Evolutionary conservation across 2,797 vertebrate species (phyloP), one percentile per base, ranked within the genome.

Genomic region (Peromyscus melanophrys): DNA sequence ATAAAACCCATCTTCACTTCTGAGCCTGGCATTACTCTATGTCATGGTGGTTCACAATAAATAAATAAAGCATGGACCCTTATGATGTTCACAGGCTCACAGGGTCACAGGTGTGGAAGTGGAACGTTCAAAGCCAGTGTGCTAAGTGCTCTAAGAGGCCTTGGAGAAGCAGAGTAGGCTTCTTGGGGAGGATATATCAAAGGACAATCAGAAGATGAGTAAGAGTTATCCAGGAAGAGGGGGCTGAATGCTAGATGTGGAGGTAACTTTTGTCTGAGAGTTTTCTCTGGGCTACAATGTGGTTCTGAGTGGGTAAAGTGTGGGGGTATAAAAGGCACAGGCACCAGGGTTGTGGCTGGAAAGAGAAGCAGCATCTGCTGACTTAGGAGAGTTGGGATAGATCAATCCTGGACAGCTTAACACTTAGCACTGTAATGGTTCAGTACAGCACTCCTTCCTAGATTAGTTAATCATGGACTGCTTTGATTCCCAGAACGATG

Each of bases 131-230:
- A 59, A 83, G 6, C 13, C 17, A 71, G 43, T 43, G 27, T 75
- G 55, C 11, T 67, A 43, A 73, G 69, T 83, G 46, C 1, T 2
- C 0, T 29, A 31, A 49, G 43, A 40, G 69, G 46, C 46, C 57
- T 78, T 57, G 57, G 49, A 75, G 57, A 97, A n/a, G 65, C 49
- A 80, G 43, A 63, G 85, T 84, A 90, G 63, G 57, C 78, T 93
- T 86, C 81, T 23, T 29, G 57, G 43, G 77, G 77, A 92, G 71
- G n/a, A 43, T 82, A 55, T 61, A 4, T 43, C 49, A 31, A 95
- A 87, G 71, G 6, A 25, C 49, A 13, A 85, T 11, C 37, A 82
- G 87, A 46, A 59, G 43, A 76, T 14, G 49, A 80, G 11, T n/a
- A 85, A 40, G 52, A 90, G 67, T 61, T 92, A 83, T 31, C 27